phyloP scores from a whole-genome alignment of 2,113 vertebrate genomes.

The Cochlearius cochlearius region DNA sequence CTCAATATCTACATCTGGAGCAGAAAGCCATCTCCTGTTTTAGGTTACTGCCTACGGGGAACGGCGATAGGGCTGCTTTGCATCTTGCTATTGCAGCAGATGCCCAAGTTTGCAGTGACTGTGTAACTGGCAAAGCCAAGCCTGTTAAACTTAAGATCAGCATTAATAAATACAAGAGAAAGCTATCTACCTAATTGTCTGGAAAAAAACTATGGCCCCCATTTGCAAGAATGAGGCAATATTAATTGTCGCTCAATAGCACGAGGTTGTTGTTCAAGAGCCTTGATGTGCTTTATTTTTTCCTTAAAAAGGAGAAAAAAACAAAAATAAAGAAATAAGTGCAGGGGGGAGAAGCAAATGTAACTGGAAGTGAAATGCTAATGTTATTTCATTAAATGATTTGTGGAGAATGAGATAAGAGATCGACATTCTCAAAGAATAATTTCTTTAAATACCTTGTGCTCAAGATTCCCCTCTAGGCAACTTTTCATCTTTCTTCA shows the following conservation, averaged over 20 bases:
- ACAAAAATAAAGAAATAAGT: neutral
- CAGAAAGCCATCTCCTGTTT: neutral
- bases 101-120: conserved; percentile 19
- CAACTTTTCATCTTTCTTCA: conserved; percentile 70
- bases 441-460: conserved; percentile 74
- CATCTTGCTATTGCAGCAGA: neutral
- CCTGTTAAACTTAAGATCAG: conserved; percentile 37
- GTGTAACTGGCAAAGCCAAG: neutral
- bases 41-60: neutral
- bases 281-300: conserved; percentile 27
- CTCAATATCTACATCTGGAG: neutral
- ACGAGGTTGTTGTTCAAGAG: neutral
- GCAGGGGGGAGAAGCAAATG: neutral
- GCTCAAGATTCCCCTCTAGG: conserved; percentile 62
- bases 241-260: conserved; percentile 24
- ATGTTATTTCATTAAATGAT: conserved; percentile 73
- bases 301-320: neutral
- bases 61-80: neutral
- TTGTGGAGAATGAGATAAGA: conserved; percentile 64
- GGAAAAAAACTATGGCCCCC: neutral
- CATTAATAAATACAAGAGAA: conserved; percentile 26
- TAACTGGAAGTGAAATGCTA: conserved; percentile 65
- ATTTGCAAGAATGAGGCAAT: conserved; percentile 46
- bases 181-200: conserved; percentile 45
- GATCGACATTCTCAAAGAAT: conserved; percentile 68